Base-by-base conservation (phyloP, 2,888 invertebrate genomes). In the Tubiluchus corallicola region DNA sequence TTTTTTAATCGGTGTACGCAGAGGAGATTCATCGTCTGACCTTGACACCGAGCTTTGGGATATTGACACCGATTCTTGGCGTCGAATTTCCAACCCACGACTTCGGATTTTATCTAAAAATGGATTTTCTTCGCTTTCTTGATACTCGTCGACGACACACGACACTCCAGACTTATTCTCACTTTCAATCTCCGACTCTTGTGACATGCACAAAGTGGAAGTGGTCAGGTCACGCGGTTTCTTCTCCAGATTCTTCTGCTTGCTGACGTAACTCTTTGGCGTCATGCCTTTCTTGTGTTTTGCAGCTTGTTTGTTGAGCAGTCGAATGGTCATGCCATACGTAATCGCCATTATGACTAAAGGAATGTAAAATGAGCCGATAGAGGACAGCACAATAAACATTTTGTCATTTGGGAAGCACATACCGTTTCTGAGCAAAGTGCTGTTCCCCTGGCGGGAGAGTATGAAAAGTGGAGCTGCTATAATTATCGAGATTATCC, bases 351-450 rank as follows among this genome's bases (percentile, higher is more conserved):
- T 29, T 9, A 29, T 29, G 29, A 29, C 29, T 9, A 29, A n/a
- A 9, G 29, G 29, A n/a, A 29, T 29, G 29, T 29, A 29, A n/a
- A 29, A 29, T 9, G 9, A 9, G 29, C 29, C 29, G 29, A 29
- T 29, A 9, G 29, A 29, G 29, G 9, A 9, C 9, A n/a, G 9
- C 9, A 29, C 29, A n/a, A 29, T 29, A n/a, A 29, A 29, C 29
- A n/a, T 29, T n/a, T 29, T 29, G 29, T 29, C 29, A n/a, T n/a
- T 9, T n/a, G 29, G 29, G 29, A 29, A 29, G 29, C 29, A 29
- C 9, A 29, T n/a, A 9, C 29, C 29, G 29, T 29, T n/a, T 9
- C n/a, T 29, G 9, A 29, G 29, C 29, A 29, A n/a, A 9, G 29
- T n/a, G 29, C 29, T 29, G 29, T 29, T n/a, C 9, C n/a, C 29